Conservation (phyloP, 1,140 invertebrate species). For the Zophobas atratus region DNA sequence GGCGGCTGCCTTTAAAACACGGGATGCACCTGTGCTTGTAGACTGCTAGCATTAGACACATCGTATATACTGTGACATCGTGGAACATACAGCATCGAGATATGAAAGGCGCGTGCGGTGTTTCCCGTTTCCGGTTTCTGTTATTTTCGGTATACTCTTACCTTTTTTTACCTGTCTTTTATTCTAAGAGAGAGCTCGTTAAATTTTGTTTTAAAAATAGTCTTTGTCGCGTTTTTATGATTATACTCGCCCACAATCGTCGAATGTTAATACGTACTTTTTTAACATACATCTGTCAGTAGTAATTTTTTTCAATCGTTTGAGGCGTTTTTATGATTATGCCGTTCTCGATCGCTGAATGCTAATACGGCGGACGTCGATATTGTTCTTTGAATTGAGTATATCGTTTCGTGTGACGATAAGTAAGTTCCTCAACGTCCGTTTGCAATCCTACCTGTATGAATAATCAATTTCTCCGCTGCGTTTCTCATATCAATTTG, state of each 20-base stretch:
- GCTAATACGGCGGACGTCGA: neutral
- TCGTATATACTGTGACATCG: constrained; percentile 36
- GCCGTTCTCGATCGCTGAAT: too few relatives aligned
- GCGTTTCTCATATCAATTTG: constrained; percentile 28
- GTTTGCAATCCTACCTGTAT: constrained; percentile 11
- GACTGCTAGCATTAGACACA: constrained; percentile 44
- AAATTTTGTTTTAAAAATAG: constrained; percentile 32
- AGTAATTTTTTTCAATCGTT: too few relatives aligned
- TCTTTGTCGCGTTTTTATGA: constrained; percentile 24
- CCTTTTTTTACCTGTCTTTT: constrained; percentile 43
- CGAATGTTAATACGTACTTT: constrained; percentile 3
- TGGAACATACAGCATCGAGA: constrained; percentile 37
- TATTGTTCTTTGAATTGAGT: constrained; percentile 4
- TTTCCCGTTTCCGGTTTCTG: constrained; percentile 52
- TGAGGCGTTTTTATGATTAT: too few relatives aligned
- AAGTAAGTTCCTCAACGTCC: constrained; percentile 24
- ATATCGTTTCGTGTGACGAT: neutral
- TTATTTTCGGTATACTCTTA: constrained; percentile 47
- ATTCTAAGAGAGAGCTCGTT: constrained; percentile 30
- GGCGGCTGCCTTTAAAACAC: constrained; percentile 43
- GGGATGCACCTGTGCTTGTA: constrained; percentile 46
- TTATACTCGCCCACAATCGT: neutral
- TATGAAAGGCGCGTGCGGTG: constrained; percentile 48
- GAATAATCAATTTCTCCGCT: constrained; percentile 23
- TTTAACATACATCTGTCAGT: too few relatives aligned